Conservation (phyloP, 2,888 invertebrate species). For the Leptinotarsa juncta region DNA sequence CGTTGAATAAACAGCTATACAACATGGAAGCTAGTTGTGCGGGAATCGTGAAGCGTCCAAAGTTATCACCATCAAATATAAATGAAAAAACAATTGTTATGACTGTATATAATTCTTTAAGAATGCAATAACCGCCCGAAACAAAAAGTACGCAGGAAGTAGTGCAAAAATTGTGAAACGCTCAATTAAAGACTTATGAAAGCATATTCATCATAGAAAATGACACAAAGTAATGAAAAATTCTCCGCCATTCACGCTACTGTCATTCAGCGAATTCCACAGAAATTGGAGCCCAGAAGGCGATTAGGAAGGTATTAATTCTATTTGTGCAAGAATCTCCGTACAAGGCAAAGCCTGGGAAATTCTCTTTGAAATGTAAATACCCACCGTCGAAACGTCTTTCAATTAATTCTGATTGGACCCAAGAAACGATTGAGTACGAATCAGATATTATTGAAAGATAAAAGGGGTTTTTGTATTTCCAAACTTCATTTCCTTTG, state of each 20-base stretch:
- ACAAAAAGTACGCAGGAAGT: too few relatives aligned
- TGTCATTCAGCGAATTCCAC: conserved; percentile 12
- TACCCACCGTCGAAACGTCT: conserved; percentile 31
- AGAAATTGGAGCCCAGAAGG: conserved; percentile 34
- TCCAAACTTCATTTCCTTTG: conserved; percentile 40
- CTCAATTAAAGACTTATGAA: too few relatives aligned
- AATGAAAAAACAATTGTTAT: too few relatives aligned
- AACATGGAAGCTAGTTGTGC: too few relatives aligned
- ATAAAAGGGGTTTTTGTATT: conserved; percentile 39
- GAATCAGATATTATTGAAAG: conserved; percentile 42
- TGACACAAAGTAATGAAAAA: background rate
- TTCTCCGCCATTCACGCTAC: background rate
- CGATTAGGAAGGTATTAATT: conserved; percentile 42
- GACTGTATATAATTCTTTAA: too few relatives aligned
- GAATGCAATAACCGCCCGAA: too few relatives aligned
- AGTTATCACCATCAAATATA: too few relatives aligned
- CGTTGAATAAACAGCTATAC: too few relatives aligned
- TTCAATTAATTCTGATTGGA: conserved; percentile 40
- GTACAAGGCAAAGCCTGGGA: conserved; percentile 28
- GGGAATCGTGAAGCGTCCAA: too few relatives aligned
- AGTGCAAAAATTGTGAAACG: too few relatives aligned
- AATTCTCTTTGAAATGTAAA: conserved; percentile 41
- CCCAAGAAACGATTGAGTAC: conserved; percentile 39
- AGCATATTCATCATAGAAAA: too few relatives aligned
- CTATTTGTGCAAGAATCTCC: conserved; percentile 38